phyloP scores from a whole-genome alignment of 2,113 vertebrate genomes.

The Macaca nemestrina region DNA sequence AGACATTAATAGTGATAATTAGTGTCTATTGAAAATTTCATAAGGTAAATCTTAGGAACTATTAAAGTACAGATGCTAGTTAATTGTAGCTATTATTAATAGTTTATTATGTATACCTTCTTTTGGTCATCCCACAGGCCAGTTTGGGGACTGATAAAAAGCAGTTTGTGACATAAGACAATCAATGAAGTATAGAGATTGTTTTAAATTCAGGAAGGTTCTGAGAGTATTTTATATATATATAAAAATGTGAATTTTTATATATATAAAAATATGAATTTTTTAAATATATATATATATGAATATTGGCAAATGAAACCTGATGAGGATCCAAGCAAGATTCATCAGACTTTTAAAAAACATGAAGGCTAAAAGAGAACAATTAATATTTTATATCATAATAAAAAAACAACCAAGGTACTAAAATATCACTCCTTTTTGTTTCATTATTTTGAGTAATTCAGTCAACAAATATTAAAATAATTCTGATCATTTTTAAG shows the following conservation, averaged over 20 bases:
- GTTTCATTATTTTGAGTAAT: not conserved
- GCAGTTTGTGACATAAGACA: not conserved
- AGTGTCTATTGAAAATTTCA: not conserved
- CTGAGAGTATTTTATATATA: not conserved
- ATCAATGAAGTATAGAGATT: not conserved
- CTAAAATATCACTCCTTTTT: not conserved
- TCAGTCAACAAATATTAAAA: not conserved
- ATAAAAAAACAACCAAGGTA: not conserved
- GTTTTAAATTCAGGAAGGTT: not conserved
- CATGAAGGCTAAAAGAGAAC: not conserved
- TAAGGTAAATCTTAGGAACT: not conserved
- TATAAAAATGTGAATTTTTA: too few relatives aligned
- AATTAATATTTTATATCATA: not conserved
- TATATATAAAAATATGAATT: too few relatives aligned
- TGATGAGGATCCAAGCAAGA: not conserved
- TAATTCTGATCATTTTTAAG: not conserved
- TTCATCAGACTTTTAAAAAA: not conserved
- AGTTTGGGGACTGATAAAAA: not conserved
- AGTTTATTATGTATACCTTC: not conserved
- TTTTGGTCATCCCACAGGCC: not conserved
- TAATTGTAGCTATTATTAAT: not conserved
- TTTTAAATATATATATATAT: not conserved
- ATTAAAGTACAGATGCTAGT: not conserved
- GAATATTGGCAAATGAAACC: not conserved
- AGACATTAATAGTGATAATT: not conserved